Evolutionary conservation across 1,140 invertebrate genomes (phyloP), one percentile per base, ranked within the genome.

Genomic region (Aphaenogaster ashmeadi): DNA sequence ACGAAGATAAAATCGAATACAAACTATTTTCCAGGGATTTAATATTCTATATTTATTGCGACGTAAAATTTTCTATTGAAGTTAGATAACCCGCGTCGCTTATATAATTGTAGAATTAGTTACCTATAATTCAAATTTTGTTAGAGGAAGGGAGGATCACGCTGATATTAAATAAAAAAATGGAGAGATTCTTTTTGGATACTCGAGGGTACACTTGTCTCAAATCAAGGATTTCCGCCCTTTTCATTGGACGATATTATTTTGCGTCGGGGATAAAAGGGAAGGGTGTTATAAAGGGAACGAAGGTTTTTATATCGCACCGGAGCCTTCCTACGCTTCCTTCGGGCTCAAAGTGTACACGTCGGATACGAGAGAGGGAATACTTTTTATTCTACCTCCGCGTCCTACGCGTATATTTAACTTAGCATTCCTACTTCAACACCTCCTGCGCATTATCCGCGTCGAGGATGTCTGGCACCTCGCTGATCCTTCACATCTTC

Each of bases 391-490:
- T 86, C 77, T 86, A 81, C 85, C 87, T 75, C 71, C 58, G 83
- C 89, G 47, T 91, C 87, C 90, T 89, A 89, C 90, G 88, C 87
- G 88, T 89, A 91, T 91, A 91, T 91, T 91, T 91, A 89, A 91
- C 87, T 87, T 87, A 81, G 87, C 89, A 86, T 91, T 87, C 87
- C 87, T 89, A 87, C 85, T 86, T 91, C 88, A 91, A 89, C 89
- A 91, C 87, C 89, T 91, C 77, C 89, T 62, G 89, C 87, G 54
- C 38, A 47, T 86, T 86, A 79, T 69, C 21, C 66, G 18, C 50
- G 56, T 56, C 88, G 50, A 78, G 72, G 71, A 54, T 64, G 69
- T 71, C 58, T 67, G 47, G 41, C 77, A 77, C 52, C 71, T 89
- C 81, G 67, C 56, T 27, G 67, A 72, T 47, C 67, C 54, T 56